Percentiles rank a stretch among this genome's conserved stretches.
Conservation (phyloP, 2,888 invertebrate genomes). For the Leptinotarsa juncta region DNA sequence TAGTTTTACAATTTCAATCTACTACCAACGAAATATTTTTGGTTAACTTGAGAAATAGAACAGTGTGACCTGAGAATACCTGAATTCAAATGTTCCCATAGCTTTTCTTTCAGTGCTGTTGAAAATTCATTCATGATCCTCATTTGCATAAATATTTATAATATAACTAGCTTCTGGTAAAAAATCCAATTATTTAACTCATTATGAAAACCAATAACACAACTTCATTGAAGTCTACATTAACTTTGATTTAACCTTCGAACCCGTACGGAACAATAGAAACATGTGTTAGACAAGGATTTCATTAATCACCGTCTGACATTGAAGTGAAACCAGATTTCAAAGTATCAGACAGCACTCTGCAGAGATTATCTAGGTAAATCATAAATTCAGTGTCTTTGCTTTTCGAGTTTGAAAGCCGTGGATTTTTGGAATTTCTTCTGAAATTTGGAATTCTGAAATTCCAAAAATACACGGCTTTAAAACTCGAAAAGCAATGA, state of each 20-base stretch:
- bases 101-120: neutral
- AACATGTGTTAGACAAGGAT: conserved; percentile 1
- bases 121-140: neutral
- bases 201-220: conserved; percentile 17
- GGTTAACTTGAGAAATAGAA: neutral
- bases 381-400: no score
- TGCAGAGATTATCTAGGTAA: no score
- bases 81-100: neutral
- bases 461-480: no score
- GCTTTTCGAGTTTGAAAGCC: no score
- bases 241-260: conserved; percentile 15
- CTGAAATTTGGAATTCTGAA: no score
- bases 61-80: neutral
- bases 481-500: no score
- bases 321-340: neutral
- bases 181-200: conserved; percentile 11
- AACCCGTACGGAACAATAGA: conserved; percentile 6
- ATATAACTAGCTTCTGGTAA: neutral
- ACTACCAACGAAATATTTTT: no score
- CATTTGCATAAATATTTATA: neutral
- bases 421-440: no score
- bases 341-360: no score
- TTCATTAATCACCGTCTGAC: conserved; percentile 2
- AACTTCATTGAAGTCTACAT: neutral
- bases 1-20: no score